phyloP scores from a whole-genome alignment of 2,888 invertebrate genomes.

The Luperina nickerlii region DNA sequence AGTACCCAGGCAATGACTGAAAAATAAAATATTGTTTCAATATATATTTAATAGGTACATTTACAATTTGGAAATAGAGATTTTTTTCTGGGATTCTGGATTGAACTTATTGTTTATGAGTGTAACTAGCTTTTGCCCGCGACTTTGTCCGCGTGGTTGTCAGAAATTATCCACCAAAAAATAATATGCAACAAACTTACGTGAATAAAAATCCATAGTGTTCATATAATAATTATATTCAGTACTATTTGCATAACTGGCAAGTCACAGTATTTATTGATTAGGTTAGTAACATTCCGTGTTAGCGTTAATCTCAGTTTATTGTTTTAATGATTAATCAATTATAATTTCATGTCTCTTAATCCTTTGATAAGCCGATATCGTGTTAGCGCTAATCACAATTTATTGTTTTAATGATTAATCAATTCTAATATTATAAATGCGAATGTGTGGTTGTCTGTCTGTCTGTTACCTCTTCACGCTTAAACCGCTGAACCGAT shows the following conservation, averaged over 20 bases:
- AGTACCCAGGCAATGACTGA: constrained; percentile 11
- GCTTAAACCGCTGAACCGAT: no score
- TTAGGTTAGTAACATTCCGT: not conserved
- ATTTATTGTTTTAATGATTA: not conserved
- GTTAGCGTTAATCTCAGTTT: not conserved
- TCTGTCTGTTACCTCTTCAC: no score
- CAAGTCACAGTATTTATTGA: constrained; percentile 6
- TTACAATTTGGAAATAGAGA: not conserved
- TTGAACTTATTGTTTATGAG: not conserved
- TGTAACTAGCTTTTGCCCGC: not conserved
- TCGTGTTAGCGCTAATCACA: not conserved
- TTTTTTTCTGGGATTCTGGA: not conserved
- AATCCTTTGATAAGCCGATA: constrained; percentile 2
- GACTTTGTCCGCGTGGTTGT: not conserved
- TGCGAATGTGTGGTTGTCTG: no score
- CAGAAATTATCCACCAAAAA: not conserved
- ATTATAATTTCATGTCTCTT: constrained; percentile 8
- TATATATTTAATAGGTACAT: not conserved
- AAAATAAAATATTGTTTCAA: constrained; percentile 1
- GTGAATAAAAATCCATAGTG: constrained; percentile 10
- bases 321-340: constrained; percentile 7
- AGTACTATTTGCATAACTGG: not conserved
- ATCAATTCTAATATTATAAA: not conserved
- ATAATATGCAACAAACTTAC: not conserved
- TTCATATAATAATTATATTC: not conserved